Conservation (phyloP, 2,888 invertebrate species). For the Pherbina coryleti region DNA sequence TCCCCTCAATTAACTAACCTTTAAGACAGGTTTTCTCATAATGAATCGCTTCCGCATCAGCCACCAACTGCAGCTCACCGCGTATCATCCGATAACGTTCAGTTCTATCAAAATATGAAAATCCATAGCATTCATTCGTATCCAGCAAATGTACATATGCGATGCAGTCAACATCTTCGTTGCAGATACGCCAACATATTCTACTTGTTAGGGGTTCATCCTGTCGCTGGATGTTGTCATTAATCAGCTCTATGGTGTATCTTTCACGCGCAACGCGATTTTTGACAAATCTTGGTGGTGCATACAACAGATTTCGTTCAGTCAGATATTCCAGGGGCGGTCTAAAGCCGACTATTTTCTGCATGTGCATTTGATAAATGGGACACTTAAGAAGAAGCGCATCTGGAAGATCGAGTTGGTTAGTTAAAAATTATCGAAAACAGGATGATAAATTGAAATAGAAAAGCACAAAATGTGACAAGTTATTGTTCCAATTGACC, state of each 20-base stretch:
- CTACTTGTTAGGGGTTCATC: slow-evolving; percentile 52
- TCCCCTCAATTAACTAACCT: slow-evolving; percentile 53
- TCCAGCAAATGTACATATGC: slow-evolving; percentile 66
- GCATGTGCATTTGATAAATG: slow-evolving; percentile 66
- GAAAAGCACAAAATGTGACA: too few species aligned
- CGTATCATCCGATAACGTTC: slow-evolving; percentile 56
- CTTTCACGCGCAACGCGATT: slow-evolving; percentile 48
- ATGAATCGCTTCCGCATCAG: slow-evolving; percentile 66
- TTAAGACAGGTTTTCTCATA: slow-evolving; percentile 67
- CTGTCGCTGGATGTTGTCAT: slow-evolving; percentile 16
- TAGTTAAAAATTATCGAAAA: neutral
- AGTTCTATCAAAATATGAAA: slow-evolving; percentile 61
- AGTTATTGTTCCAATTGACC: too few species aligned
- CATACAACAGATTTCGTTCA: slow-evolving; percentile 59
- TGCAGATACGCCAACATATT: slow-evolving; percentile 63
- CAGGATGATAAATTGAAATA: too few species aligned
- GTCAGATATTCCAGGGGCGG: slow-evolving; percentile 61
- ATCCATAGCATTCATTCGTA: slow-evolving; percentile 65
- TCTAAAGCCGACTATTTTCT: slow-evolving; percentile 68
- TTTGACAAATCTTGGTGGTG: slow-evolving; percentile 45
- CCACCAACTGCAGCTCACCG: slow-evolving; percentile 58
- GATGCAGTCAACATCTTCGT: slow-evolving; percentile 64
- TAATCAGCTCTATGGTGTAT: slow-evolving; percentile 3
- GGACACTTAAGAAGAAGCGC: slow-evolving; percentile 66
- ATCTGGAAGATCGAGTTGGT: slow-evolving; percentile 48